Percentiles rank a stretch among this genome's conserved stretches.
phyloP scores from a whole-genome alignment of 2,113 vertebrate genomes.

The Geococcyx californianus region DNA sequence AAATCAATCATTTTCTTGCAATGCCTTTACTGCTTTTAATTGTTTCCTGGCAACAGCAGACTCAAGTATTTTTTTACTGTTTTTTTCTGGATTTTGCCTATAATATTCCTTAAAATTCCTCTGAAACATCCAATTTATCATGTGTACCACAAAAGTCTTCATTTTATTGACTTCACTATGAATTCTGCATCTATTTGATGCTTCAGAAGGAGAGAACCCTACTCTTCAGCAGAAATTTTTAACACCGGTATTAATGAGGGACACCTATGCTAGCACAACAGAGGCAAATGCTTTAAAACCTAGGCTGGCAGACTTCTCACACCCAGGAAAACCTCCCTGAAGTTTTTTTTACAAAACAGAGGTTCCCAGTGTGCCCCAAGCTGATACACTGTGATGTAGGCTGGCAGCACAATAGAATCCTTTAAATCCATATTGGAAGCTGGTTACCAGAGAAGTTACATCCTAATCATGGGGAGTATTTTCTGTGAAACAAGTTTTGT shows the following conservation, averaged over 20 bases:
- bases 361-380: background rate
- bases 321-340: background rate
- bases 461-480: background rate
- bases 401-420: background rate
- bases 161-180: background rate
- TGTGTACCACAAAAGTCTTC: background rate
- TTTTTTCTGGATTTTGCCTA: background rate
- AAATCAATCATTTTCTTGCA: background rate
- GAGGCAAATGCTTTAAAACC: background rate
- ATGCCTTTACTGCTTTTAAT: background rate
- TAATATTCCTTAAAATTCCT: background rate
- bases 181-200: background rate
- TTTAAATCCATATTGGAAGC: background rate
- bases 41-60: background rate
- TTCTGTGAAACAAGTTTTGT: background rate
- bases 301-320: background rate
- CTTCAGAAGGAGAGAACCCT: background rate
- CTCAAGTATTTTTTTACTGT: fast-evolving
- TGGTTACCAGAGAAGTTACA: background rate
- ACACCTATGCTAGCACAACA: background rate
- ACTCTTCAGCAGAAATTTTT: background rate
- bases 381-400: fast-evolving
- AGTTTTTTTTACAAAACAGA: background rate
- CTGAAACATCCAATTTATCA: background rate
- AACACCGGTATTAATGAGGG: background rate